phyloP scores from a whole-genome alignment of 1,140 invertebrate genomes.

The Drosophila sulfurigaster region DNA sequence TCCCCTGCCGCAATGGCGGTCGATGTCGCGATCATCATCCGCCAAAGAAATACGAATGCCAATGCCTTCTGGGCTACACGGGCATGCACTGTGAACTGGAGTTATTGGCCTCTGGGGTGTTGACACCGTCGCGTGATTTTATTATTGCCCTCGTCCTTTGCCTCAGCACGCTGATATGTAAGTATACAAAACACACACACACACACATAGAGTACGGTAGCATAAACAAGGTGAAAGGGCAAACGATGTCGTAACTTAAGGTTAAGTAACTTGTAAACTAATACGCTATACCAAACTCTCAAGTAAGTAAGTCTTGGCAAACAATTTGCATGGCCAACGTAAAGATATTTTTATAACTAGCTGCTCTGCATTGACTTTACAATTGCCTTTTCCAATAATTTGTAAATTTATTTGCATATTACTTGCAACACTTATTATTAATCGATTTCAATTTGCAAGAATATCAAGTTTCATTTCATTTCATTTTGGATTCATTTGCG shows the following conservation, averaged over 20 bases:
- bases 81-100: constrained; percentile 92
- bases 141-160: constrained; percentile 92
- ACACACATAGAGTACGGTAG: not conserved
- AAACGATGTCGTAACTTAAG: not conserved
- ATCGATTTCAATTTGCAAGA: not conserved
- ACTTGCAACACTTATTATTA: too few species aligned
- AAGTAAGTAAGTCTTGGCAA: constrained; percentile 19
- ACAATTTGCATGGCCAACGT: constrained; percentile 16
- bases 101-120: constrained; percentile 90
- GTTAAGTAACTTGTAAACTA: constrained; percentile 36
- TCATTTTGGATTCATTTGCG: not conserved
- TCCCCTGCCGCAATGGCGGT: constrained; percentile 91
- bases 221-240: not conserved
- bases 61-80: constrained; percentile 90
- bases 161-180: constrained; percentile 91
- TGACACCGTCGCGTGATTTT: constrained; percentile 92
- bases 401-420: not conserved
- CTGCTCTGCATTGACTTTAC: not conserved
- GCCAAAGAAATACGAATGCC: constrained; percentile 90
- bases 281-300: not conserved
- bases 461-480: not conserved
- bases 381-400: constrained; percentile 2
- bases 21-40: constrained; percentile 90
- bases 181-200: constrained; percentile 84
- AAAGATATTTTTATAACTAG: not conserved